Evolutionary conservation across 2,113 vertebrate species (phyloP), one percentile per base, ranked within the genome.

Genomic region (Pheucticus melanocephalus): DNA sequence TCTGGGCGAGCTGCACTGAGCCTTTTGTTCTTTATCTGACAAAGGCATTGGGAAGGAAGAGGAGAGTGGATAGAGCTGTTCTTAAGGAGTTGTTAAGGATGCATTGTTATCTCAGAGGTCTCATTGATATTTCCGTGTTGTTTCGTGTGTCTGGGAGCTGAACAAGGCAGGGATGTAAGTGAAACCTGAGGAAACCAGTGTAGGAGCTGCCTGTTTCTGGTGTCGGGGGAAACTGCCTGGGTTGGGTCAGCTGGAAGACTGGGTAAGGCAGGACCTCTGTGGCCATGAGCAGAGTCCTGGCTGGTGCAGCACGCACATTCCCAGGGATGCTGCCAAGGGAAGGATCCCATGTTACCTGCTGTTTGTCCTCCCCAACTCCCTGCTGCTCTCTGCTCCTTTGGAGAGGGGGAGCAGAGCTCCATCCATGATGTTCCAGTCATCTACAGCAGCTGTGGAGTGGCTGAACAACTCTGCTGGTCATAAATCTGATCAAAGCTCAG

Each of bases 11-110:
- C 42, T 16, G 61, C 82, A 18, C 1, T 12, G 85, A 92, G 75
- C 73, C 44, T 75, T 82, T 86, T 93, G 93, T 92, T 95, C 93
- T 90, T 90, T 63, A 35, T 64, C 93, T 86, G 70, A 60, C 40
- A 68, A 42, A 89, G 47, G 51, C n/a, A 1, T 18, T 78, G 82
- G 69, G 87, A 75, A 70, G 61, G 88, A 60, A 83, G 64, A 35
- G 14, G 56, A 2, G 27, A 40, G 86, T 5, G 28, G 65, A 35
- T 25, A 69, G 73, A 85, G 18, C 5, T 13, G 50, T 78, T 72
- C 66, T 5, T 3, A 17, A 77, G 70, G 33, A 56, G 68, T 21
- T 82, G 83, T 77, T 92, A 66, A 5, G 64, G 94, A 60, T 12
- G 35, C 7, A 0, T 48, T 54, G 82, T 92, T 82, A 93, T 92